Evolutionary conservation across 2,113 vertebrate genomes (phyloP), one percentile per base, ranked within the genome.

Genomic region (Caretta caretta): DNA sequence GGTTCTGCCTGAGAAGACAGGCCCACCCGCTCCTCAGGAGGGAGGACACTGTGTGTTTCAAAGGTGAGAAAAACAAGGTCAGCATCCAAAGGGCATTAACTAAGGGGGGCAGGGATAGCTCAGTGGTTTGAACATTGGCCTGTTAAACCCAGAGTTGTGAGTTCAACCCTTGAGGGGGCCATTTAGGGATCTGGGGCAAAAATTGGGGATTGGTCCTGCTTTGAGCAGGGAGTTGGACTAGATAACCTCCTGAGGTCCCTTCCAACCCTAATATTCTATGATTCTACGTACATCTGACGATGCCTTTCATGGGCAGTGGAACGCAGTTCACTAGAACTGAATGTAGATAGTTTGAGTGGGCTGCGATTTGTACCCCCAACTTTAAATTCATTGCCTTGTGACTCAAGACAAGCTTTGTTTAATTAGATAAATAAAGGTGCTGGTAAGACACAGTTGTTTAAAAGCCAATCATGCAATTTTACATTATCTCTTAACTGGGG

Each of bases 1-100:
- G 25, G 3, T 8, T 88, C 27, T 87, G 11, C 13, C 29, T 88
- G 10, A 0, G 1, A 87, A 83, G 9, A 31, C 2, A 22, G 7
- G 1, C 2, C 59, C 5, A 3, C 65, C n/a, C 42, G 46, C 50
- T 80, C 51, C 22, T 10, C 35, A 84, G 56, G 8, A 89, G 17
- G 10, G 2, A 86, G 84, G 72, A 69, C 42, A 35, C 1, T 11
- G 31, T 14, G 31, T 17, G 6, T 20, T 19, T 6, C 1, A 4
- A 22, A 14, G 24, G 29, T 57, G 17, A 88, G 17, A 13, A n/a
- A 31, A 6, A 13, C 89, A 53, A 62, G 46, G 11, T 25, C 31
- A 25, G 27, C 65, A 46, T 53, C 2, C 20, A 84, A 72, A 56
- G 86, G 54, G 42, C 25, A 90, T 22, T 35, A 91, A 49, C 22